Evolutionary conservation across 2,888 invertebrate species (phyloP).

Genomic region (Troides oblongomaculatus): DNA sequence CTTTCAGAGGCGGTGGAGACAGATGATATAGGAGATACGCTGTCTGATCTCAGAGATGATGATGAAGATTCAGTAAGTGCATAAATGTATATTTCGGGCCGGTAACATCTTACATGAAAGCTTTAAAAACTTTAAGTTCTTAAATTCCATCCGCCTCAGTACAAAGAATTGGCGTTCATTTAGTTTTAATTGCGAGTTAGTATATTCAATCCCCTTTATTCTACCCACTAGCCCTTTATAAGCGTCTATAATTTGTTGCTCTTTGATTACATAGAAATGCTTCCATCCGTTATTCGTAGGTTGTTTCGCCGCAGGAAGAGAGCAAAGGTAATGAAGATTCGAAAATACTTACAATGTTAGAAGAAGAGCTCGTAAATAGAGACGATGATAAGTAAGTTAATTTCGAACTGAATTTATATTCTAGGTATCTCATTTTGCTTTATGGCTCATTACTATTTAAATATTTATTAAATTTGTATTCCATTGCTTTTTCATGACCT

Average conservation of each 20-base stretch:
- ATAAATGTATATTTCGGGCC: constrained; percentile 41
- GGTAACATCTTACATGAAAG: constrained; percentile 35
- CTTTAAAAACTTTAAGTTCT: constrained; percentile 52
- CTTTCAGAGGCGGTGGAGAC: constrained; percentile 47
- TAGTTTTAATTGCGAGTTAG: constrained; percentile 34
- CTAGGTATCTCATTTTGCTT: not conserved
- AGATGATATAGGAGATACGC: constrained; percentile 61
- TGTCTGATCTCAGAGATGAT: constrained; percentile 78
- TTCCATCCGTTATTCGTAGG: constrained; percentile 70
- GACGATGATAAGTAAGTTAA: constrained; percentile 88
- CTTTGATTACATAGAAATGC: constrained; percentile 66
- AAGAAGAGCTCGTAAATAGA: constrained; percentile 91
- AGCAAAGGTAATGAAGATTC: constrained; percentile 83
- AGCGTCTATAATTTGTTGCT: constrained; percentile 58
- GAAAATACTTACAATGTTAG: constrained; percentile 86
- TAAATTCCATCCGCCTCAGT: constrained; percentile 21
- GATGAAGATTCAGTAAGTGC: constrained; percentile 86
- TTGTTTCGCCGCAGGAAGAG: constrained; percentile 72
- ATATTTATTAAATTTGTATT: constrained; percentile 27
- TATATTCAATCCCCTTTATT: constrained; percentile 31
- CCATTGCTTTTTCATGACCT: constrained; percentile 42
- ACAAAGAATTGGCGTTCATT: constrained; percentile 32
- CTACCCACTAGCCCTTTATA: constrained; percentile 38
- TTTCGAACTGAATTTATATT: constrained; percentile 33
- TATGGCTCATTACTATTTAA: not conserved